Conservation (phyloP, 2,888 invertebrate species). For the Sphecodes monilicornis region DNA sequence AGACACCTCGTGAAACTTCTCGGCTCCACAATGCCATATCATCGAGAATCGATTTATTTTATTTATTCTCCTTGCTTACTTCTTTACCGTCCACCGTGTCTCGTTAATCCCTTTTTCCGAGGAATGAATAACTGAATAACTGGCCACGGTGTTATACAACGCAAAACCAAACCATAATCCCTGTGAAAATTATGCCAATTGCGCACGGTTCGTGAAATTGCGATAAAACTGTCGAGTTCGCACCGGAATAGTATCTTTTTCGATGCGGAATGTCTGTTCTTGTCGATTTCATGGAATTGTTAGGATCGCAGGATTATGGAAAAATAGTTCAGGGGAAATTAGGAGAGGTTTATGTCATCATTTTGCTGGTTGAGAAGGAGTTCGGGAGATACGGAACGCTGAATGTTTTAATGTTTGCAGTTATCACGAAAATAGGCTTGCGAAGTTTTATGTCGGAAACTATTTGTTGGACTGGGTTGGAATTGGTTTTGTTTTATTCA, state of each 20-base stretch:
- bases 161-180: conserved; percentile 18
- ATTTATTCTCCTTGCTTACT: neutral
- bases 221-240: neutral
- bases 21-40: neutral
- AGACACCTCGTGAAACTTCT: neutral
- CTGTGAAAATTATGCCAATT: conserved; percentile 17
- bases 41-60: neutral
- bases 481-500: too few relatives aligned
- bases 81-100: neutral
- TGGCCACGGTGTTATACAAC: neutral
- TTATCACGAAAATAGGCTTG: too few relatives aligned
- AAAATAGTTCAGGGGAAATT: neutral
- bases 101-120: neutral
- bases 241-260: neutral
- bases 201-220: neutral
- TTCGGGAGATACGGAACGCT: too few relatives aligned
- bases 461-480: too few relatives aligned
- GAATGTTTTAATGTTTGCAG: too few relatives aligned
- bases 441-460: too few relatives aligned
- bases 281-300: neutral
- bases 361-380: neutral
- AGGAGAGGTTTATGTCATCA: neutral
- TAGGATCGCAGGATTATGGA: neutral
- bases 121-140: neutral
- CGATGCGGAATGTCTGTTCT: neutral